Percentiles rank a stretch among this genome's conserved stretches.
Evolutionary conservation across 1,140 invertebrate species (phyloP).

Genomic region (Cyrtorhinus lividipennis): DNA sequence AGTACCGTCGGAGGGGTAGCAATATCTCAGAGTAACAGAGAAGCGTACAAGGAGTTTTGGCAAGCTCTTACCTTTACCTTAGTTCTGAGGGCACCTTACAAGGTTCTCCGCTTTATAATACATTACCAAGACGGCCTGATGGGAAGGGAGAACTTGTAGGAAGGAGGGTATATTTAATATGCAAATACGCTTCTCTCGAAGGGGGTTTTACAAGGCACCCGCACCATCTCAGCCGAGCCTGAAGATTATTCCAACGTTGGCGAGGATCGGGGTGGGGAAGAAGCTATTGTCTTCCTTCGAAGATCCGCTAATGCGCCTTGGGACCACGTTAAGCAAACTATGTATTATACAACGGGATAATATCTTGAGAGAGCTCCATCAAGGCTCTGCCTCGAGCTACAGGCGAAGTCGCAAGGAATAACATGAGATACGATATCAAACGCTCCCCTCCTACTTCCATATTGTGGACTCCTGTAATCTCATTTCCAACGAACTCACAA

Average conservation of each 20-base stretch:
- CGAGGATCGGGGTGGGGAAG: neutral
- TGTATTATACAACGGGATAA: slow-evolving; percentile 9
- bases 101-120: slow-evolving; percentile 12
- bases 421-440: slow-evolving; percentile 6
- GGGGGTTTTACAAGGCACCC: slow-evolving; percentile 10
- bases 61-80: neutral
- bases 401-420: neutral
- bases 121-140: slow-evolving; percentile 1
- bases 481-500: neutral
- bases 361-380: slow-evolving; percentile 10
- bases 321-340: slow-evolving; percentile 14
- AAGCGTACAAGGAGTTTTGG: slow-evolving; percentile 11
- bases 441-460: neutral
- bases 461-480: neutral
- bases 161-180: slow-evolving; percentile 9
- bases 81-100: slow-evolving; percentile 1
- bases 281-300: slow-evolving; percentile 7
- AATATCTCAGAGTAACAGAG: slow-evolving; percentile 7
- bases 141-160: neutral
- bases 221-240: neutral
- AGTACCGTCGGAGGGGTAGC: slow-evolving; percentile 1
- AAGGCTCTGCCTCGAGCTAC: neutral
- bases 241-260: neutral
- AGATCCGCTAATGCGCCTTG: slow-evolving; percentile 14
- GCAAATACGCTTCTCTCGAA: slow-evolving; percentile 1